Evolutionary conservation across 1,140 invertebrate genomes (phyloP).

Genomic region (Probaryconus sp.): DNA sequence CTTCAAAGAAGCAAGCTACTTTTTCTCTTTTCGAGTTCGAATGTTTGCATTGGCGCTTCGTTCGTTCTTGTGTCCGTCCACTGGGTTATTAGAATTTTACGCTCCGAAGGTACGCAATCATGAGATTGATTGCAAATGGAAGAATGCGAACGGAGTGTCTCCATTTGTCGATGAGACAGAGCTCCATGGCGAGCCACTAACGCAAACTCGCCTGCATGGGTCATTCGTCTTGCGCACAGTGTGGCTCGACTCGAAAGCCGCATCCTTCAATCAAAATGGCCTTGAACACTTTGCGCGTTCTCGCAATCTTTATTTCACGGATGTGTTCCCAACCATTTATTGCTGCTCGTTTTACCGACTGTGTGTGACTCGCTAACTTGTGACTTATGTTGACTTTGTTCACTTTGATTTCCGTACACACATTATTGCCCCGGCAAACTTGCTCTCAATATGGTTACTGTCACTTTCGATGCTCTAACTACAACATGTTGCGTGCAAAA

Average conservation of each 20-base stretch:
- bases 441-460: conserved; percentile 26
- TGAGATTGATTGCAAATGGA: conserved; percentile 52
- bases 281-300: conserved; percentile 34
- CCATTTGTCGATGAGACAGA: conserved; percentile 41
- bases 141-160: conserved; percentile 41
- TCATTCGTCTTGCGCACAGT: conserved; percentile 54
- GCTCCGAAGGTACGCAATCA: conserved; percentile 37
- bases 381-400: too few relatives aligned
- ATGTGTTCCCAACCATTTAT: too few relatives aligned
- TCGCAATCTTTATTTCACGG: neutral
- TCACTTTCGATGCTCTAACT: conserved; percentile 37
- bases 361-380: too few relatives aligned
- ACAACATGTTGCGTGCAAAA: conserved; percentile 19
- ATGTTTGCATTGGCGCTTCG: neutral
- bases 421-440: conserved; percentile 8
- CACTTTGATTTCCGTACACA: too few relatives aligned
- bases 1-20: conserved; percentile 32
- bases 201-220: conserved; percentile 42
- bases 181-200: conserved; percentile 37
- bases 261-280: conserved; percentile 50
- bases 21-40: conserved; percentile 23
- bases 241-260: conserved; percentile 16
- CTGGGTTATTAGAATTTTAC: conserved; percentile 48
- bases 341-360: too few relatives aligned
- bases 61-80: neutral